Percentiles rank a stretch among this genome's conserved stretches.
These are phyloP conservation scores for Meriones psammophilus DNA, from an alignment of 2,797 vertebrate species.

Conservation along the genomic window DNA sequence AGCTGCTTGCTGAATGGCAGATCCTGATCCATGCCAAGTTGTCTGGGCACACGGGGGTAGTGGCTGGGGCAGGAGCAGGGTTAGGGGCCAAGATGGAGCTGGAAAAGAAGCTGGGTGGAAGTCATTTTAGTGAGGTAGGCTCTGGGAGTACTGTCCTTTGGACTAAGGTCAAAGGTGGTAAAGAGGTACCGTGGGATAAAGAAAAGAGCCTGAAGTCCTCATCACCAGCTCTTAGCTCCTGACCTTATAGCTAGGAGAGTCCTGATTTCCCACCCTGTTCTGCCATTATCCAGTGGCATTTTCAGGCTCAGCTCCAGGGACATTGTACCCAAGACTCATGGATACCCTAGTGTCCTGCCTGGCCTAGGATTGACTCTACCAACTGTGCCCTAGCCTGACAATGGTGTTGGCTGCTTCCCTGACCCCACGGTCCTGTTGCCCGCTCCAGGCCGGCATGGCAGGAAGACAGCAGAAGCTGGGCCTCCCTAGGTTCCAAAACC, in stretches of 20 bases:
- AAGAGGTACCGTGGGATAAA: rapidly evolving
- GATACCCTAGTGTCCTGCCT: neutral
- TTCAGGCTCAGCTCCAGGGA: neutral
- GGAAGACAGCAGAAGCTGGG: neutral
- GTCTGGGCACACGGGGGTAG: constrained; percentile 81
- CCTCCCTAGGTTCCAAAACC: neutral
- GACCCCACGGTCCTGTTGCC: neutral
- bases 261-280: rapidly evolving
- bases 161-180: neutral
- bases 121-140: neutral
- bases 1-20: constrained; percentile 87
- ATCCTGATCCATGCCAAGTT: constrained; percentile 88
- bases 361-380: neutral
- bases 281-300: neutral
- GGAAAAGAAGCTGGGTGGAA: neutral
- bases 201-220: neutral
- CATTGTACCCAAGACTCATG: rapidly evolving
- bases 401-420: neutral
- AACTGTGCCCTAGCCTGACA: neutral
- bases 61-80: neutral
- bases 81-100: neutral
- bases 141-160: neutral
- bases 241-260: neutral
- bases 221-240: neutral
- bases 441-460: neutral